Evolutionary conservation across 2,797 vertebrate species (phyloP).

Genomic region (Prionace glauca): DNA sequence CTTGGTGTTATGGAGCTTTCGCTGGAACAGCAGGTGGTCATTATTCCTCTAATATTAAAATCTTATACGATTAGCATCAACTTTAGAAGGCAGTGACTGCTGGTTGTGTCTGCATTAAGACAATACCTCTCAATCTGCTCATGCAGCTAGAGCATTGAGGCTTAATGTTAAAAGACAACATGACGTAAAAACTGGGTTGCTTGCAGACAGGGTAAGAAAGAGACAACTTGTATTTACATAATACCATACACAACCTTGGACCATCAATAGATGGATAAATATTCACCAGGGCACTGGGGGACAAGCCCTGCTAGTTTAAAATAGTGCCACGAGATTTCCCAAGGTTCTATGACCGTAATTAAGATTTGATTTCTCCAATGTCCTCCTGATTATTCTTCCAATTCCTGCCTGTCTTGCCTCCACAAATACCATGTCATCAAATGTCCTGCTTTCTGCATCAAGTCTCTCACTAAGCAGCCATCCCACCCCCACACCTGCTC

Average conservation of each 20-base stretch:
- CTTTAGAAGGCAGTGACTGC: background rate
- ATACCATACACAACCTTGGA: too few species aligned
- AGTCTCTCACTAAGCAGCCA: background rate
- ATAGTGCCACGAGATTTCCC: background rate
- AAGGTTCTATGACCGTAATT: background rate
- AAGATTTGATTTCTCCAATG: background rate
- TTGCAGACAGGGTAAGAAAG: background rate
- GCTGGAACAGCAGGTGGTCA: slow-evolving; percentile 5
- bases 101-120: background rate
- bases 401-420: background rate
- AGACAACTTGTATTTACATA: background rate
- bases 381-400: background rate
- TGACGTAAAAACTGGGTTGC: background rate
- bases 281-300: background rate
- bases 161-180: background rate
- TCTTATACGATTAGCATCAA: background rate
- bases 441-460: background rate
- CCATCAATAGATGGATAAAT: background rate
- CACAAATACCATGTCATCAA: background rate
- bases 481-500: too few species aligned
- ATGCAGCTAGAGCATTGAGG: background rate
- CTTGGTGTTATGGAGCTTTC: slow-evolving; percentile 18
- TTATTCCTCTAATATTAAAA: slow-evolving; percentile 27
- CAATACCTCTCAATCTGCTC: background rate
- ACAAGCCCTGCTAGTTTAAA: background rate